These are phyloP conservation scores for Todus mexicanus DNA, from an alignment of 2,797 vertebrate genomes.

Conservation along the genomic window DNA sequence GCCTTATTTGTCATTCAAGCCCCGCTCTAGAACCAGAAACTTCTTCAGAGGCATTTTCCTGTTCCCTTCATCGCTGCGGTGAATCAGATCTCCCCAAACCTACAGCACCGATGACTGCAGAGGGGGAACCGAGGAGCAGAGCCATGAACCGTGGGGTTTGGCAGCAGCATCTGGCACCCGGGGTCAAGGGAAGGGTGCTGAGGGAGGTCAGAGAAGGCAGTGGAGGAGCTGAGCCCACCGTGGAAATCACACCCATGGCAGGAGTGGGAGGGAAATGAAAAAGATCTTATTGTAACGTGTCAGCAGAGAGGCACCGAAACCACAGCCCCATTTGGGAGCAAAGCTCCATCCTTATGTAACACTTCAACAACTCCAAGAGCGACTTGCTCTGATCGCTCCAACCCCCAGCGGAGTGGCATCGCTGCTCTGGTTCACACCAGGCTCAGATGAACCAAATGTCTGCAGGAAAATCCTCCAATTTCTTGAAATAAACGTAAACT, in stretches of 20 bases:
- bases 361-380: background rate
- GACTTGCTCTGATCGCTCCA: background rate
- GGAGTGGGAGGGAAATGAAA: background rate
- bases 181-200: background rate
- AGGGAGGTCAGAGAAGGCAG: background rate
- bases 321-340: background rate
- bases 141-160: too few species aligned
- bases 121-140: background rate
- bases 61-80: fast-evolving
- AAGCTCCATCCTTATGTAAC: background rate
- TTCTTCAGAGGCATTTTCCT: background rate
- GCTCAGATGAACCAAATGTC: background rate
- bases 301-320: background rate
- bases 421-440: background rate
- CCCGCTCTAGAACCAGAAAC: background rate
- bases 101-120: background rate
- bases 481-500: background rate
- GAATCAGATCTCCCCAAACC: background rate
- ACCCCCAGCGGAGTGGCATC: background rate
- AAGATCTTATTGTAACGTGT: background rate
- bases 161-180: background rate
- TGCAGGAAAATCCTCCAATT: background rate
- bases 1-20: background rate
- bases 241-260: background rate
- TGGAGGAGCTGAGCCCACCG: background rate